phyloP scores from a whole-genome alignment of 2,888 invertebrate genomes.

The Hemicrepidius hirtus region DNA sequence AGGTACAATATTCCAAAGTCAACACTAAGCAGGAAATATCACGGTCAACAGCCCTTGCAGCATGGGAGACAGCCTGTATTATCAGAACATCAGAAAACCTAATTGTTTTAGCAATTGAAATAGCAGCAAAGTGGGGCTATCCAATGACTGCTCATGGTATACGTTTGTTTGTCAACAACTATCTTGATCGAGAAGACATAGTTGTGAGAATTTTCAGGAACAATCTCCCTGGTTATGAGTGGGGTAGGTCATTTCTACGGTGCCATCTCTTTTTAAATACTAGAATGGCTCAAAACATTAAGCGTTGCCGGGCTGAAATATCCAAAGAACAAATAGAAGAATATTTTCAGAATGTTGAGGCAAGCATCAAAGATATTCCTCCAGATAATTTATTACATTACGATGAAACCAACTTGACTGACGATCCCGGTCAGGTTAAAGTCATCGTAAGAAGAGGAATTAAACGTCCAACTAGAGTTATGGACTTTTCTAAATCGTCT shows the following conservation, averaged over 20 bases:
- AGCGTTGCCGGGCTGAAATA: not conserved
- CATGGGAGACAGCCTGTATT: too few species aligned
- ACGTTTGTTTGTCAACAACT: not conserved
- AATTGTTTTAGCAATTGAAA: too few species aligned
- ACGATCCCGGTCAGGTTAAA: conserved; percentile 62
- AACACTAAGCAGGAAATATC: too few species aligned
- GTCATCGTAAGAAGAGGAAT: conserved; percentile 43
- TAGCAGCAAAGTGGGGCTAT: too few species aligned
- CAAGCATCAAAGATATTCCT: conserved; percentile 42
- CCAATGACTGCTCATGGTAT: too few species aligned
- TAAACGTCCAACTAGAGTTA: not conserved
- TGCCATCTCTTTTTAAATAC: not conserved
- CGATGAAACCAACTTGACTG: conserved; percentile 65
- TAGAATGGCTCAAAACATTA: not conserved
- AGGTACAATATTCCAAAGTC: too few species aligned
- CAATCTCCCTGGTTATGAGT: not conserved
- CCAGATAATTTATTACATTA: conserved; percentile 62
- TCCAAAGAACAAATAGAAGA: not conserved
- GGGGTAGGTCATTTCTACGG: not conserved
- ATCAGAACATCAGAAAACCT: too few species aligned
- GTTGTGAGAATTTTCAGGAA: not conserved
- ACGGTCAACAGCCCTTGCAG: too few species aligned
- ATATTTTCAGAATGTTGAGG: conserved; percentile 47
- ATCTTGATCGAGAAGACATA: not conserved
- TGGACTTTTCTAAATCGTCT: not conserved